These are phyloP conservation scores for Linnaemya vulpina DNA, from an alignment of 2,888 invertebrate species.

Conservation along the genomic window DNA sequence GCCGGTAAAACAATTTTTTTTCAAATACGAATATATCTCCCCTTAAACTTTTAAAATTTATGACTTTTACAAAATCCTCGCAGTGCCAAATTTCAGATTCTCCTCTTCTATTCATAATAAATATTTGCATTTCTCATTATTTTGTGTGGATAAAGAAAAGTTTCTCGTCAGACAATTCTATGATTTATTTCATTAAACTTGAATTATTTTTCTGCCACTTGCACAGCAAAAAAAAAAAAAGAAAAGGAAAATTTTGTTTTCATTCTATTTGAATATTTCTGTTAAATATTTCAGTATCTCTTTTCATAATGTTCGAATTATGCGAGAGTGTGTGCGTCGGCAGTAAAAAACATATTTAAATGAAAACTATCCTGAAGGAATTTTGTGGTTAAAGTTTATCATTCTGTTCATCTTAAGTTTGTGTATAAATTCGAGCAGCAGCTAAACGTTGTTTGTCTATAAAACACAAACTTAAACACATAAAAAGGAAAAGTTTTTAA, in stretches of 20 bases:
- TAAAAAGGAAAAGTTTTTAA: constrained; percentile 57
- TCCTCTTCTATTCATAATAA: constrained; percentile 18
- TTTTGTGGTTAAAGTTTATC: constrained; percentile 24
- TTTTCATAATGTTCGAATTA: constrained; percentile 15
- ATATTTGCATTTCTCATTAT: constrained; percentile 64
- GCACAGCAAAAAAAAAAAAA: constrained; percentile 43
- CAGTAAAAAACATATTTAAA: not conserved
- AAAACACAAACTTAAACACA: constrained; percentile 23
- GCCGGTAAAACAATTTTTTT: not conserved
- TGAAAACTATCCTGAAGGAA: not conserved
- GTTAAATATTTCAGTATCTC: constrained; percentile 43
- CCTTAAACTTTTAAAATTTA: too few species aligned
- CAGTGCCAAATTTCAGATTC: not conserved
- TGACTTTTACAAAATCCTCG: not conserved
- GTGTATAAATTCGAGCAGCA: constrained; percentile 39
- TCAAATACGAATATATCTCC: too few species aligned
- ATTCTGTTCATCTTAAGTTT: constrained; percentile 18
- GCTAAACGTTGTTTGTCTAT: constrained; percentile 51
- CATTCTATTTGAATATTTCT: not conserved
- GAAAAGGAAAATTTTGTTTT: constrained; percentile 14
- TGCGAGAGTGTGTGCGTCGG: not conserved
- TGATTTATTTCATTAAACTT: constrained; percentile 71
- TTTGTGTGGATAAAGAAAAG: constrained; percentile 35
- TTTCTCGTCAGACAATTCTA: constrained; percentile 53
- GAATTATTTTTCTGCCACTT: constrained; percentile 68